phyloP scores from a whole-genome alignment of 2,888 invertebrate genomes.

The Abrostola triplasia region DNA sequence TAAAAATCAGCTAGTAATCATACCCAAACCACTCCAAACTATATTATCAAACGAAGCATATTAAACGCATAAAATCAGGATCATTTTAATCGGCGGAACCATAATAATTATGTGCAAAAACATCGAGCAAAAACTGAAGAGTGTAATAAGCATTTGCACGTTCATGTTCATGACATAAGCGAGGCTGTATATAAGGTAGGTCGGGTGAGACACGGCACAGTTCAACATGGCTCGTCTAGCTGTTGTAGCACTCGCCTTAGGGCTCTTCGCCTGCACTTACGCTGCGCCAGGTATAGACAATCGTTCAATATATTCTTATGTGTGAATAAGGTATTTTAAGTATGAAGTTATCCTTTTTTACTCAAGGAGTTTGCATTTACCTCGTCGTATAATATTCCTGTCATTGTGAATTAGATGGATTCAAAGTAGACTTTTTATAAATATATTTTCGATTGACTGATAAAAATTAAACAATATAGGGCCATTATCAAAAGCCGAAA shows the following conservation, averaged over 20 bases:
- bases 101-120: constrained; percentile 60
- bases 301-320: constrained; percentile 13
- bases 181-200: constrained; percentile 68
- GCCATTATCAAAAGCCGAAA: no score
- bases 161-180: constrained; percentile 73
- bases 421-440: no score
- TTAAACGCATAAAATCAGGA: constrained; percentile 18
- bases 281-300: constrained; percentile 74
- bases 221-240: constrained; percentile 73
- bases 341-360: no score
- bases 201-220: constrained; percentile 60
- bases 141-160: constrained; percentile 66
- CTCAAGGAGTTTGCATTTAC: no score
- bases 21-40: constrained; percentile 6
- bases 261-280: constrained; percentile 72
- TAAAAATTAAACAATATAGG: no score
- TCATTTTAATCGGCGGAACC: constrained; percentile 51
- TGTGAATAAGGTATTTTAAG: no score
- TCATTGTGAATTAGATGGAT: no score
- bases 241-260: constrained; percentile 72
- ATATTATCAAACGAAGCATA: neutral
- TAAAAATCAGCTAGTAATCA: constrained; percentile 3
- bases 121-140: constrained; percentile 73
- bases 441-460: no score
- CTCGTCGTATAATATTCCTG: no score